Percentiles rank a stretch among this genome's conserved stretches.
Conservation (phyloP, 1,140 invertebrate species). For the Eufriesea mexicana region DNA sequence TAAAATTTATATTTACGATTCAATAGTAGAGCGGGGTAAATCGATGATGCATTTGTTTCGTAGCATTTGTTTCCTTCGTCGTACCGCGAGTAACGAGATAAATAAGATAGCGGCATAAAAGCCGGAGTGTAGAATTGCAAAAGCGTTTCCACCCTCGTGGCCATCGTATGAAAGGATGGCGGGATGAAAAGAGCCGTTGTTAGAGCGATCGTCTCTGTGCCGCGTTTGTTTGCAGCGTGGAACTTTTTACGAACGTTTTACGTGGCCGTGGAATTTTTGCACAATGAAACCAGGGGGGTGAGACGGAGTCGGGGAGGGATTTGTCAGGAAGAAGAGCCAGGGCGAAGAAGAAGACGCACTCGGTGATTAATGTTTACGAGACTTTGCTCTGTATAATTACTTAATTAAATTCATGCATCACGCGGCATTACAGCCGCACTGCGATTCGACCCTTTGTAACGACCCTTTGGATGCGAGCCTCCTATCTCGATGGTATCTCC, state of each 20-base stretch:
- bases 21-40: no score
- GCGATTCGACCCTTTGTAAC: constrained; percentile 49
- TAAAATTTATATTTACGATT: no score
- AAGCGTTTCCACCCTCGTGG: constrained; percentile 18
- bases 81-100: not conserved
- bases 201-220: constrained; percentile 15
- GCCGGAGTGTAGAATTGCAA: not conserved
- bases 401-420: constrained; percentile 75
- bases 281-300: constrained; percentile 35
- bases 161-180: not conserved
- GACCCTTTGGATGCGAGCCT: constrained; percentile 45
- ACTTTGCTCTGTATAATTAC: constrained; percentile 62
- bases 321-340: not conserved
- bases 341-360: constrained; percentile 29
- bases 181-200: constrained; percentile 37
- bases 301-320: not conserved
- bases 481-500: constrained; percentile 22
- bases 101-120: not conserved
- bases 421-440: constrained; percentile 52
- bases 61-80: not conserved
- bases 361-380: constrained; percentile 55
- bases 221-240: constrained; percentile 5
- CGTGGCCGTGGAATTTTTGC: not conserved
- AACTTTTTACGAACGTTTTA: constrained; percentile 6
- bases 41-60: no score